Conservation (phyloP, 2,888 invertebrate genomes). For the Hirtodrosophila confusa region DNA sequence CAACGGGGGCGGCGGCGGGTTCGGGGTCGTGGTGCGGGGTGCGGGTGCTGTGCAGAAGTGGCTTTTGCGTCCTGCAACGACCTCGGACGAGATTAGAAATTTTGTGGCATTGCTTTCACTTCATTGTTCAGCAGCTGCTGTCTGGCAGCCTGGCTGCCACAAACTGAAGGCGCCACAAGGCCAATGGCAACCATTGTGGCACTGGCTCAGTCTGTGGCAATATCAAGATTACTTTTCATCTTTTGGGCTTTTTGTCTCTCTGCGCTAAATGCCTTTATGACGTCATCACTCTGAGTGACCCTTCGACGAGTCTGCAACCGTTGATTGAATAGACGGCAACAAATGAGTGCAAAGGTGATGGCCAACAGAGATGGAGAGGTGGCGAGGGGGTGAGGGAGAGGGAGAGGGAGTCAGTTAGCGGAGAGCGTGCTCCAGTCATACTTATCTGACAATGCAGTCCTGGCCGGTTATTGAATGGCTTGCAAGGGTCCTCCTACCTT, state of each 20-base stretch:
- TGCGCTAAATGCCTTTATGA: constrained; percentile 57
- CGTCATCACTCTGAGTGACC: constrained; percentile 57
- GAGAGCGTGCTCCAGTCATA: too few species aligned
- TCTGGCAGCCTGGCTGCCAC: constrained; percentile 6
- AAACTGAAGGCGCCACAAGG: constrained; percentile 40
- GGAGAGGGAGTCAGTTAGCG: background rate
- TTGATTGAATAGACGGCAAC: constrained; percentile 40
- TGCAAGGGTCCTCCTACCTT: too few species aligned
- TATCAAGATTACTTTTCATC: constrained; percentile 41
- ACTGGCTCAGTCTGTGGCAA: constrained; percentile 2
- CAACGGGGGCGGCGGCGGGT: background rate
- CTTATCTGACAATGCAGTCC: too few species aligned
- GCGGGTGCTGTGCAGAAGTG: too few species aligned
- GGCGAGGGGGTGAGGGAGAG: background rate
- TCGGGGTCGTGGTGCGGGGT: too few species aligned
- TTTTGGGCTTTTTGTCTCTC: constrained; percentile 1
- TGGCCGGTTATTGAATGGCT: too few species aligned
- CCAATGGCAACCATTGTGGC: constrained; percentile 47
- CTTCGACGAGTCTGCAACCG: constrained; percentile 18
- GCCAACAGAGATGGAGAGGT: too few species aligned
- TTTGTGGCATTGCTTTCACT: constrained; percentile 70
- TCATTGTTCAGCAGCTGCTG: constrained; percentile 50
- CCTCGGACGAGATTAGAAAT: constrained; percentile 71
- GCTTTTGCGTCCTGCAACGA: constrained; percentile 24
- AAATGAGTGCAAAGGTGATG: constrained; percentile 22